Percentiles rank a stretch among this genome's conserved stretches.
Conservation (phyloP, 2,113 vertebrate species). For the Tachuris rubrigastra region DNA sequence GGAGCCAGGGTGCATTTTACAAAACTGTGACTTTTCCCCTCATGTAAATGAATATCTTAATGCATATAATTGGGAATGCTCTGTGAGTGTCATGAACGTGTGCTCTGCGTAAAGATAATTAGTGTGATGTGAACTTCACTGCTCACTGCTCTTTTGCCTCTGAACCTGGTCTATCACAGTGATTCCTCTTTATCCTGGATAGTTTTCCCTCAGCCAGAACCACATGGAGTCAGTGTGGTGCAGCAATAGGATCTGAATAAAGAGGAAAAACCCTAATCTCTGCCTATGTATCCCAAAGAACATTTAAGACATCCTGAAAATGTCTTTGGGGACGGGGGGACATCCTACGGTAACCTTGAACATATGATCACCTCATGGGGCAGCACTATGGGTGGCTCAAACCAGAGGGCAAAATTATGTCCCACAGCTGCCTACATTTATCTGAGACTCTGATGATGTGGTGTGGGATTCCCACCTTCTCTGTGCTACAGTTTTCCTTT, state of each 20-base stretch:
- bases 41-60: neutral
- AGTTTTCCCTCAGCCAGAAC: neutral
- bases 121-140: neutral
- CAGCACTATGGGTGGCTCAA: neutral
- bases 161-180: neutral
- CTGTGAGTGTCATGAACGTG: neutral
- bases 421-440: neutral
- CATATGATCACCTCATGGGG: neutral
- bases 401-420: neutral
- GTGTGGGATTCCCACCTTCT: neutral
- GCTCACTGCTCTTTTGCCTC: neutral
- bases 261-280: neutral
- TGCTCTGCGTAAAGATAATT: neutral
- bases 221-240: conserved; percentile 59
- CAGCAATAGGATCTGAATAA: conserved; percentile 32
- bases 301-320: neutral
- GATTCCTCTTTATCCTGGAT: neutral
- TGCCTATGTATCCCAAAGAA: neutral
- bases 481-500: neutral
- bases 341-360: neutral
- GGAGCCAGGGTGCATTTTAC: neutral
- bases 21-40: rapidly evolving
- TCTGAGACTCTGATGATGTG: neutral
- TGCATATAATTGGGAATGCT: neutral
- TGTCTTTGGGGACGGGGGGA: neutral